A percentile compares a stretch with the other conserved stretches of the same genome.
These are phyloP conservation scores for Drosophila bocki DNA, from an alignment of 1,140 invertebrate genomes.

Conservation along the genomic window DNA sequence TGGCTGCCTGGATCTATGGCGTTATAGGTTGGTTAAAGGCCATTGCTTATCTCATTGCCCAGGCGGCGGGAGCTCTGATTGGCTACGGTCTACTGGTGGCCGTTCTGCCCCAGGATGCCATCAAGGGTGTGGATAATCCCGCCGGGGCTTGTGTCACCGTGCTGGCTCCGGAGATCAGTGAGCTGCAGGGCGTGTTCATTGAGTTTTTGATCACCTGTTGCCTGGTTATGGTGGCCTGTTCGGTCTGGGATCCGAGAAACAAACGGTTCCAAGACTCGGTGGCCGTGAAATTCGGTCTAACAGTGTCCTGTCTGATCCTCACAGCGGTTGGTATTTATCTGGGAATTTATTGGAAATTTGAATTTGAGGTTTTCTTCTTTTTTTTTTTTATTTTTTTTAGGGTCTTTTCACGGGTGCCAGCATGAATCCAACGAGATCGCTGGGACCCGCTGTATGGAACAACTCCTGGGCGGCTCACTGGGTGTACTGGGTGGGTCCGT, in stretches of 20 bases:
- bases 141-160: conserved; percentile 87
- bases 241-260: conserved; percentile 88
- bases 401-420: conserved; percentile 90
- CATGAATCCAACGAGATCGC: conserved; percentile 92
- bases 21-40: conserved; percentile 87
- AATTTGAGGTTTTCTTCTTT: background rate
- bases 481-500: conserved; percentile 92
- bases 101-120: conserved; percentile 86
- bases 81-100: conserved; percentile 90
- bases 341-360: background rate
- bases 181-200: conserved; percentile 86
- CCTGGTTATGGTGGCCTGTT: conserved; percentile 88
- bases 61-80: conserved; percentile 89
- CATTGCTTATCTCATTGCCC: conserved; percentile 90
- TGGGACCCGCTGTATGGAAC: conserved; percentile 91
- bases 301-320: conserved; percentile 87
- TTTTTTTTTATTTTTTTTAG: conserved; percentile 80
- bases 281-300: conserved; percentile 87
- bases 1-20: conserved; percentile 87
- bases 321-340: conserved; percentile 80
- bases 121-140: conserved; percentile 61
- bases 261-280: conserved; percentile 86
- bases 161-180: conserved; percentile 85
- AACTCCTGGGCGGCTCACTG: conserved; percentile 90
- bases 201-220: conserved; percentile 88